Conservation (phyloP, 2,797 vertebrate species). For the Apogon hyalosoma region DNA sequence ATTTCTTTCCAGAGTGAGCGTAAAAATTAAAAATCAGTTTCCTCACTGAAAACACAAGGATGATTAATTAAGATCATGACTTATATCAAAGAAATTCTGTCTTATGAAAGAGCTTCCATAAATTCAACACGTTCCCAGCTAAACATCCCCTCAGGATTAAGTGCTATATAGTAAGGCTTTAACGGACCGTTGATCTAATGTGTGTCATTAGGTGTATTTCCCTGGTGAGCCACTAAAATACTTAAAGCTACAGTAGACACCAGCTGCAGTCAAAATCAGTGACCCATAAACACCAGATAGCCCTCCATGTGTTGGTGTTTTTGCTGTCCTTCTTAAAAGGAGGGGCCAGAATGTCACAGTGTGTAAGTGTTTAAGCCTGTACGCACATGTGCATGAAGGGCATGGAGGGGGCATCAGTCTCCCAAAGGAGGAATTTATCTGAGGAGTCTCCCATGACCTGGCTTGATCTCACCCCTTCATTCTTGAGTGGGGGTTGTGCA, state of each 20-base stretch:
- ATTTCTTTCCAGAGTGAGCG: too few species aligned
- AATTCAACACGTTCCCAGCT: too few species aligned
- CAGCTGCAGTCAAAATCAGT: constrained; percentile 18
- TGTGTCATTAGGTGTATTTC: neutral
- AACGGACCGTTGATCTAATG: too few species aligned
- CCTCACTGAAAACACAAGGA: too few species aligned
- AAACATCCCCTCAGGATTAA: too few species aligned
- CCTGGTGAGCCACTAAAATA: constrained; percentile 3
- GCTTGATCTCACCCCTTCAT: constrained; percentile 66
- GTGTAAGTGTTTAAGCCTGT: constrained; percentile 25
- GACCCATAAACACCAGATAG: constrained; percentile 27
- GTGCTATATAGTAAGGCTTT: too few species aligned
- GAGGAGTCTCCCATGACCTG: constrained; percentile 67
- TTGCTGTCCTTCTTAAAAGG: constrained; percentile 24
- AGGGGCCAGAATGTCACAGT: constrained; percentile 17
- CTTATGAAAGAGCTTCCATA: too few species aligned
- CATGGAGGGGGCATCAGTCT: constrained; percentile 59
- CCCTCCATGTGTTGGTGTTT: constrained; percentile 33
- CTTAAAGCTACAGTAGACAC: neutral
- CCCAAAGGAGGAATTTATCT: constrained; percentile 64
- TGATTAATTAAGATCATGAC: too few species aligned
- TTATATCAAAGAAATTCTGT: too few species aligned
- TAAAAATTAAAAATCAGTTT: too few species aligned
- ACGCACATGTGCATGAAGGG: constrained; percentile 66
- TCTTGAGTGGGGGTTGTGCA: constrained; percentile 44